Base-by-base conservation (phyloP, 2,888 invertebrate species). In the Dynastes grantii region DNA sequence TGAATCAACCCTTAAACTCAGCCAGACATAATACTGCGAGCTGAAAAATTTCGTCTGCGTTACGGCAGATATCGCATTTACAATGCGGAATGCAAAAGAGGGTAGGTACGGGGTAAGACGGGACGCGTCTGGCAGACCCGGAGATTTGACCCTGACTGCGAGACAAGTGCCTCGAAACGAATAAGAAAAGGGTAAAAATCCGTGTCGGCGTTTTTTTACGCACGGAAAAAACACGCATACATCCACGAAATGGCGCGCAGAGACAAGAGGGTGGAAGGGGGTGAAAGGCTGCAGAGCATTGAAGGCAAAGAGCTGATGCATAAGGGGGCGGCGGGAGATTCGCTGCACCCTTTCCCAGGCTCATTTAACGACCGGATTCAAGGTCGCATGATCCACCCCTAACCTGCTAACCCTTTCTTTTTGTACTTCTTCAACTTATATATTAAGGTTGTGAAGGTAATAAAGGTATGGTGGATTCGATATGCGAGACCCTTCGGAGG, bases 111-210 rank as follows among this genome's bases (percentile, higher is more conserved):
- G 81, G 84, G 81, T 81, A 78, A 82, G 37, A 76, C 37, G 22
- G 67, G 78, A 76, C 75, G 68, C 83, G 86, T 85, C 85, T 85
- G 84, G 83, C 83, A 83, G 84, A 85, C 85, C 83, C 67, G 81
- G 79, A 67, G 76, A 80, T 84, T 84, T 85, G 85, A 85, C 85
- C 85, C 85, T 85, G 85, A 84, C 86, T 84, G 83, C 84, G 85
- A 86, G 85, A 87, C 87, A 87, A 87, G 87, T 87, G 87, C 82
- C 82, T 84, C 73, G 58, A 73, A 73, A 55, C 55, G 55, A 22
- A 58, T 58, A 61, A 73, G 73, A 81, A 85, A 45, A 86, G 85
- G 86, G 86, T 86, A 85, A 81, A 85, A 86, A 86, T 85, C 83
- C 84, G 84, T 85, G 85, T 82, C 84, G 85, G 83, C 81, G 75